phyloP scores from a whole-genome alignment of 2,113 vertebrate genomes.

The Burhinus bistriatus region DNA sequence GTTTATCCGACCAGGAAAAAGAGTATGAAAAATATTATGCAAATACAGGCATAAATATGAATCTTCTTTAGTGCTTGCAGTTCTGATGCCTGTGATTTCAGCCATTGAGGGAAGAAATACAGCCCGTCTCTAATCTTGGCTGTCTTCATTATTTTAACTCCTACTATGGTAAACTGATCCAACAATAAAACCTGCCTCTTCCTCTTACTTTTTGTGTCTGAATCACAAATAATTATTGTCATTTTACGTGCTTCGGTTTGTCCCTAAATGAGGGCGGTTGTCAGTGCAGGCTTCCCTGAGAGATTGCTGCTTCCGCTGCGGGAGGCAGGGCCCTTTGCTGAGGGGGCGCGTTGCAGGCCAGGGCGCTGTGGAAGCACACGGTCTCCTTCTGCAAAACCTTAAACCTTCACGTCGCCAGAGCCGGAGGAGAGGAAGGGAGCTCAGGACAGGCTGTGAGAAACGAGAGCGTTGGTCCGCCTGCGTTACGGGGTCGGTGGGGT shows the following conservation, averaged over 20 bases:
- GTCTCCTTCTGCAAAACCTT: neutral
- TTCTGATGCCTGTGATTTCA: neutral
- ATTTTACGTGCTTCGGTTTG: neutral
- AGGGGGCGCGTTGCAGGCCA: too few species aligned
- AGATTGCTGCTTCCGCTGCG: neutral
- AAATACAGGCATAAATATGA: constrained; percentile 9
- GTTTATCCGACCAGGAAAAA: neutral
- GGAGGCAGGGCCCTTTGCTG: neutral
- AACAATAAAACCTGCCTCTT: neutral
- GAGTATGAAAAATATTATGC: neutral
- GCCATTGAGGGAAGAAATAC: neutral
- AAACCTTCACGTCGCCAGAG: neutral
- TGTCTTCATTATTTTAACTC: neutral
- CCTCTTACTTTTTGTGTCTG: neutral
- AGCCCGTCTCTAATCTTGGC: neutral
- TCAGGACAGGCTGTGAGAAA: neutral
- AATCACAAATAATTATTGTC: neutral
- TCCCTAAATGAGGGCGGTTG: neutral
- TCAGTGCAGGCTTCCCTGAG: neutral
- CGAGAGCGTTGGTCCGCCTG: neutral
- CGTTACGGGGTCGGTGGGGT: neutral
- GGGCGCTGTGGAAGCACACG: neutral
- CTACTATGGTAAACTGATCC: neutral
- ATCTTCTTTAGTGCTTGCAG: neutral
- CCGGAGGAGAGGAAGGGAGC: neutral